Conservation (phyloP, 2,113 vertebrate genomes). For the Mesembrinibis cayennensis region DNA sequence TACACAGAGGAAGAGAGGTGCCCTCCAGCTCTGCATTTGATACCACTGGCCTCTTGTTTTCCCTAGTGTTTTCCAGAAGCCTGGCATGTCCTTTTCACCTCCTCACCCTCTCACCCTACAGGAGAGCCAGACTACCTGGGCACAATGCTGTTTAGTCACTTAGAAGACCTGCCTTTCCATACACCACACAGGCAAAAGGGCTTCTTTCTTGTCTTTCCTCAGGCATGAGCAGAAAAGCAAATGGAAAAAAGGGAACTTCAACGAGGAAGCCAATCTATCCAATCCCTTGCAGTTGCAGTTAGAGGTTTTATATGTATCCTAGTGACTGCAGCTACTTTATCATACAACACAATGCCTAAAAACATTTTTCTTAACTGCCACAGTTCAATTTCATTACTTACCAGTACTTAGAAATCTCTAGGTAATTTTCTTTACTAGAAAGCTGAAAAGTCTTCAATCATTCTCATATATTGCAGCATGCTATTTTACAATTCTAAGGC, state of each 20-base stretch:
- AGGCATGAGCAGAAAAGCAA: not conserved
- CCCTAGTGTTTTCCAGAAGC: not conserved
- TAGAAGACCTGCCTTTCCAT: not conserved
- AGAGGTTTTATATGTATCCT: not conserved
- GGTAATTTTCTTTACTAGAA: not conserved
- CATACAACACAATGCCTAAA: not conserved
- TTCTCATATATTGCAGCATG: not conserved
- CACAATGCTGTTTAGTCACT: not conserved
- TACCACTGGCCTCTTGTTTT: rapidly evolving
- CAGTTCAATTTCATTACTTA: not conserved
- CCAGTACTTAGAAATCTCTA: not conserved
- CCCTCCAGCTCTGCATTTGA: not conserved
- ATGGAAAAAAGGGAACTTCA: not conserved
- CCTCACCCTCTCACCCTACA: not conserved
- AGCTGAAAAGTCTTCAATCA: not conserved
- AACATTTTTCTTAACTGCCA: not conserved
- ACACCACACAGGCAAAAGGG: not conserved
- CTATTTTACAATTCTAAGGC: not conserved
- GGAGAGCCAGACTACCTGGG: not conserved
- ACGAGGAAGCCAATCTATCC: not conserved
- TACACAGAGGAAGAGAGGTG: not conserved
- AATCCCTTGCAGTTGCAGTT: not conserved
- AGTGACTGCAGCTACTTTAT: not conserved
- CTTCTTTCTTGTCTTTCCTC: not conserved
- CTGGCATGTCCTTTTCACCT: not conserved